Conservation (phyloP, 2,797 vertebrate species). For the Rhinella marina region DNA sequence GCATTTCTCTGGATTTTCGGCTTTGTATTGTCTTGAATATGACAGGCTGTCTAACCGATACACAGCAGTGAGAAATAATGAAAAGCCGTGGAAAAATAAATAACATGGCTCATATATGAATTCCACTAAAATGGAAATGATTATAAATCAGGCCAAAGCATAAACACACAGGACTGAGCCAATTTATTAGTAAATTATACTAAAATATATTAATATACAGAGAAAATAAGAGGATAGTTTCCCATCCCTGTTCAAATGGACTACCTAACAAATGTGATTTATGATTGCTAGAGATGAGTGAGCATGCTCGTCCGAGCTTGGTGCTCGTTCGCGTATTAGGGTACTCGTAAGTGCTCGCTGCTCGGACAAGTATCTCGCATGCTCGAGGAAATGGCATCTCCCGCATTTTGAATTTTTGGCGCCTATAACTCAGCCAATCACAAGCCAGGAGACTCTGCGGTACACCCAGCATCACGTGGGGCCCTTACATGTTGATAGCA, state of each 20-base stretch:
- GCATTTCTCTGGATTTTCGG: conserved; percentile 13
- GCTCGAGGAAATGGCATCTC: too few relatives aligned
- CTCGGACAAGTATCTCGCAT: too few relatives aligned
- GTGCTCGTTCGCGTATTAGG: too few relatives aligned
- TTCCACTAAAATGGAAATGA: not conserved
- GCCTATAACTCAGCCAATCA: too few relatives aligned
- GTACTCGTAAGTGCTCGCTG: too few relatives aligned
- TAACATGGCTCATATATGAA: not conserved
- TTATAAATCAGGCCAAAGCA: not conserved
- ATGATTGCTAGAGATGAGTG: too few relatives aligned
- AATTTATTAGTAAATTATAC: not conserved
- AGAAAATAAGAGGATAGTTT: not conserved
- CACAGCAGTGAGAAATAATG: conserved; percentile 14
- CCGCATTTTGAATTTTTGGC: too few relatives aligned
- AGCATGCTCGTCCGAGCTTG: too few relatives aligned
- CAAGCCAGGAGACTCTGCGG: too few relatives aligned
- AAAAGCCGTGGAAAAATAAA: not conserved
- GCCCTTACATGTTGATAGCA: too few relatives aligned
- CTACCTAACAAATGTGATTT: not conserved
- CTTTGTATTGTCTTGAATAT: conserved; percentile 39
- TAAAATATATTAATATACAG: not conserved
- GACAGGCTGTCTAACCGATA: conserved; percentile 17
- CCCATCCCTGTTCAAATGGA: not conserved
- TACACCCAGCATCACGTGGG: too few relatives aligned
- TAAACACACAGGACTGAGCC: not conserved